Conservation (phyloP, 2,888 invertebrate genomes). For the Ctenicera cuprea region DNA sequence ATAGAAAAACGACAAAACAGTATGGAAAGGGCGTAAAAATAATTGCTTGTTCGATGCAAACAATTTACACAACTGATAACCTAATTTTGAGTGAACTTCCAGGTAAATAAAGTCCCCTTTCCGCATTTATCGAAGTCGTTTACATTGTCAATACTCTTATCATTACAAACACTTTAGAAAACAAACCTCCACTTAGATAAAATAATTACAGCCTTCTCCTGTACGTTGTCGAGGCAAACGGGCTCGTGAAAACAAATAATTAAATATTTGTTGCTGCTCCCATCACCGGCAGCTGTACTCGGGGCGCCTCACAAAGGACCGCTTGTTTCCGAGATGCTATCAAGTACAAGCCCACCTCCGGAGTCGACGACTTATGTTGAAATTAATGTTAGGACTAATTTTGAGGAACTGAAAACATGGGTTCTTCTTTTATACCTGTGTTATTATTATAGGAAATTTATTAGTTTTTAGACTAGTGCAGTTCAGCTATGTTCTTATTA, state of each 20-base stretch:
- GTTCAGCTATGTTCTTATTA: no score
- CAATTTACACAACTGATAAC: no score
- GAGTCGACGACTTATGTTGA: conserved; percentile 57
- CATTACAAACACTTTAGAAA: conserved; percentile 32
- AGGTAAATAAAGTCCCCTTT: conserved; percentile 27
- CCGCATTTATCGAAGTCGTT: conserved; percentile 31
- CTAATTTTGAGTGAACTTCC: conserved; percentile 4
- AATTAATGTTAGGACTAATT: conserved; percentile 51
- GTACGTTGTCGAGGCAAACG: conserved; percentile 33
- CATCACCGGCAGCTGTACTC: conserved; percentile 58
- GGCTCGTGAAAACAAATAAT: conserved; percentile 59
- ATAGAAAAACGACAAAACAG: no score
- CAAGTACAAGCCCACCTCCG: conserved; percentile 55
- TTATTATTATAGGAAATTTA: not conserved
- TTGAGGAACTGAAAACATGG: conserved; percentile 6
- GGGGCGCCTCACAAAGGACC: conserved; percentile 57
- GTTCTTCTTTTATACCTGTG: not conserved
- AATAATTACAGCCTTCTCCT: conserved; percentile 55
- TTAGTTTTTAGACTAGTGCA: no score
- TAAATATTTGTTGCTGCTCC: conserved; percentile 59
- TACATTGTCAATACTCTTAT: conserved; percentile 39
- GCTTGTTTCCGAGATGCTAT: conserved; percentile 60
- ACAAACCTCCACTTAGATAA: conserved; percentile 45
- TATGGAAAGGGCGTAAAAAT: no score
- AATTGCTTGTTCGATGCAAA: no score